Percentiles rank a stretch among this genome's conserved stretches.
Evolutionary conservation across 2,797 vertebrate genomes (phyloP).

Genomic region (Psittacula derbiana): DNA sequence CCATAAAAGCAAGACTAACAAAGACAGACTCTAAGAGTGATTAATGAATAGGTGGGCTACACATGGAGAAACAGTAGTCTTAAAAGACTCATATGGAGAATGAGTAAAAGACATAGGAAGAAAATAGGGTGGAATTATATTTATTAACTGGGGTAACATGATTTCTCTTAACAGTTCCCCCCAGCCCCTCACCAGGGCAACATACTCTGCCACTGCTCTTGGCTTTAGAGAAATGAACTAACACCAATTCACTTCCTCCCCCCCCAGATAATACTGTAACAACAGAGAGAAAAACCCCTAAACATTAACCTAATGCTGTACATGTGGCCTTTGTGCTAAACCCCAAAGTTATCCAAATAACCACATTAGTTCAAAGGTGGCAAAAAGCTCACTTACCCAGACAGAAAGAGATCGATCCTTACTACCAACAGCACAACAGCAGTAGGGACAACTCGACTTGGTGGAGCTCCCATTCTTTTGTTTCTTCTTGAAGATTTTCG

Average conservation of each 20-base stretch:
- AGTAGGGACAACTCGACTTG: constrained; percentile 94
- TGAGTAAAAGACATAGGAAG: neutral
- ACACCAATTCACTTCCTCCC: neutral
- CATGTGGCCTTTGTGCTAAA: neutral
- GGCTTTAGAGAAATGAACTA: neutral
- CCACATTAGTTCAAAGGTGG: neutral
- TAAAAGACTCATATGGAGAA: neutral
- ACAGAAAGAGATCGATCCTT: constrained; percentile 98
- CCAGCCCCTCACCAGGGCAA: neutral
- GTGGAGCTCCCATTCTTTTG: constrained; percentile 94
- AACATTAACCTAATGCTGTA: neutral
- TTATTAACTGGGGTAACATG: neutral
- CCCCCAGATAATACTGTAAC: neutral
- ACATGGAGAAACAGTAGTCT: neutral
- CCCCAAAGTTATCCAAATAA: neutral
- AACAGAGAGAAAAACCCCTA: neutral
- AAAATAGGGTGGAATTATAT: neutral
- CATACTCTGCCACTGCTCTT: neutral
- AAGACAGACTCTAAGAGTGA: neutral
- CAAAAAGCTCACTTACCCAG: constrained; percentile 83
- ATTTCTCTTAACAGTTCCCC: neutral
- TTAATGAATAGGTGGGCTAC: neutral
- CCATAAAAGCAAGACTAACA: neutral
- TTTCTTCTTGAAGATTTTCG: constrained; percentile 99
- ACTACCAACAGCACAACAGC: constrained; percentile 97